Conservation (phyloP, 2,888 invertebrate genomes). For the Drosophila setosimentum region DNA sequence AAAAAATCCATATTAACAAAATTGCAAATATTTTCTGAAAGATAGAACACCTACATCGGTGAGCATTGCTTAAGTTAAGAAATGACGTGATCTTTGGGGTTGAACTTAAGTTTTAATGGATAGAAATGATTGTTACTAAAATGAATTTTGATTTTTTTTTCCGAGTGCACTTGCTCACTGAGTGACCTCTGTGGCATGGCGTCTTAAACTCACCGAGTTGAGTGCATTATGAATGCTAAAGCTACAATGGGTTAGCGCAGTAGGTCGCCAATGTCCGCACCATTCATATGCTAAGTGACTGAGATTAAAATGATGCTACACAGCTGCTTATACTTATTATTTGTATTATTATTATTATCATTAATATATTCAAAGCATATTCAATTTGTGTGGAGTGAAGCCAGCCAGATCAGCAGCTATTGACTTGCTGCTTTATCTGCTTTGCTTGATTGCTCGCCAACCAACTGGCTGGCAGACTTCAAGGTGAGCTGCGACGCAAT, state of each 20-base stretch:
- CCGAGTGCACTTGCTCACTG: neutral
- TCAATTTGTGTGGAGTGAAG: conserved; percentile 19
- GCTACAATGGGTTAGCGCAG: conserved; percentile 1
- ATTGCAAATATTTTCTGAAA: neutral
- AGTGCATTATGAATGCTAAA: conserved; percentile 3
- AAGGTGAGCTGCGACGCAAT: conserved; percentile 72
- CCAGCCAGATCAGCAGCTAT: conserved; percentile 32
- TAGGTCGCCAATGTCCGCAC: conserved; percentile 10
- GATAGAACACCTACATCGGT: neutral
- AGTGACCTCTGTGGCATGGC: conserved; percentile 43
- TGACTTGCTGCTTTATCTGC: conserved; percentile 50
- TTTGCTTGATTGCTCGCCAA: conserved; percentile 54
- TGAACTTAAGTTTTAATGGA: neutral
- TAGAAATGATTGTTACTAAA: neutral
- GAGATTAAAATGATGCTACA: conserved; percentile 9
- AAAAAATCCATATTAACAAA: neutral
- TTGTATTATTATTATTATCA: neutral
- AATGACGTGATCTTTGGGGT: neutral
- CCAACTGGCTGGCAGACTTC: conserved; percentile 37
- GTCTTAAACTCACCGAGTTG: neutral
- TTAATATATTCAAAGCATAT: conserved; percentile 16
- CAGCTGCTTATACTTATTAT: conserved; percentile 13
- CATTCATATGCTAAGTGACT: conserved; percentile 24
- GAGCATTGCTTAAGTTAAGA: neutral
- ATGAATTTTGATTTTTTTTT: too few relatives aligned